Base-by-base conservation (phyloP, 2,797 vertebrate genomes). In the Centroberyx gerrardi region DNA sequence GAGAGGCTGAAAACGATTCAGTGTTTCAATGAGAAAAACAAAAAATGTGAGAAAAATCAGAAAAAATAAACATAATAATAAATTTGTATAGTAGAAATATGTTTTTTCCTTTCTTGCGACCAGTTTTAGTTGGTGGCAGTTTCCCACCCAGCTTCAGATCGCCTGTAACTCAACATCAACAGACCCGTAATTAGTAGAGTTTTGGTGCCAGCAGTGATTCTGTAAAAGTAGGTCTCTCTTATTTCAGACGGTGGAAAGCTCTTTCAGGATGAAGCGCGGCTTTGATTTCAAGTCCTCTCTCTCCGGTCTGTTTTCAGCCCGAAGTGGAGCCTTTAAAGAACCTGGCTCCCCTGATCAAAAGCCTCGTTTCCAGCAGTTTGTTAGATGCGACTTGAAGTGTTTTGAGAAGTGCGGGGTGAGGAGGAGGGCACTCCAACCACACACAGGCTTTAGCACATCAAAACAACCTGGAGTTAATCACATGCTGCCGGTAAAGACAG, bases 271-370 rank as follows among this genome's bases (percentile, higher is more conserved):
- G 33, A 42, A 49, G n/a, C 61, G 3, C 27, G 10, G 53, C 52
- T 67, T 53, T 42, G 53, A 63, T 59, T 62, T 58, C 17, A 17
- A 51, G 22, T 4, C 0, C 28, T 63, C 9, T 58, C 3, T 52
- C 6, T 53, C 8, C 62, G 29, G 4, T 46, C 17, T 22, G 2
- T 5, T 51, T 75, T 29, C 14, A 28, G 54, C 5, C 68, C 22
- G 48, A 64, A 56, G 63, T 40, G 52, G 38, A 44, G 44, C 55
- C 52, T 73, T 65, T 8, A 10, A 36, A 15, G 8, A 1, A 52
- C 56, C 65, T 56, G 55, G 52, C 55, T 53, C 10, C 64, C n/a
- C 56, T 78, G 81, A 78, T 81, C 69, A 80, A 62, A 80, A 38
- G 60, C 44, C 0, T 59, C 70, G 22, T 56, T 67, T 55, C 55